phyloP scores from a whole-genome alignment of 2,113 vertebrate genomes.

The Pachycephala philippinensis region DNA sequence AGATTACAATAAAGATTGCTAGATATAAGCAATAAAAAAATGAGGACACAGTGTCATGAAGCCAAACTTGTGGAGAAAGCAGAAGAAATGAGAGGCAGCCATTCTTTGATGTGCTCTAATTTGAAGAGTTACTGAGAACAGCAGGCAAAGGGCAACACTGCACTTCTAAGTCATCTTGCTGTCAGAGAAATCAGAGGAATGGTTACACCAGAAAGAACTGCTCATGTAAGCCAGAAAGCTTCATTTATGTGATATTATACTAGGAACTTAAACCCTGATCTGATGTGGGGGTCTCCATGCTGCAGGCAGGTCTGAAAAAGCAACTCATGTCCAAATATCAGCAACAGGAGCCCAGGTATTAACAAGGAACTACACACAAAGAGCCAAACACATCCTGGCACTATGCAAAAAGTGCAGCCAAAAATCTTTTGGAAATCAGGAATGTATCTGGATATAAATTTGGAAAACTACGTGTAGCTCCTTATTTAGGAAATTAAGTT shows the following conservation, averaged over 20 bases:
- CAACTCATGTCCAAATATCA: neutral
- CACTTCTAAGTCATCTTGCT: neutral
- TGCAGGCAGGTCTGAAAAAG: neutral
- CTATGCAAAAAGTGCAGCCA: neutral
- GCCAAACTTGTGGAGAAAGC: neutral
- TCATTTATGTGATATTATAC: neutral
- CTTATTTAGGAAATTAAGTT: neutral
- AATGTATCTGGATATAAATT: neutral
- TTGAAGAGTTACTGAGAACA: constrained; percentile 20
- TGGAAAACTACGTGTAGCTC: neutral
- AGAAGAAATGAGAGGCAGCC: neutral
- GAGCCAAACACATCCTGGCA: neutral
- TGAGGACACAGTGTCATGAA: neutral
- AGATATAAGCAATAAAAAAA: neutral
- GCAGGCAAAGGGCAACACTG: constrained; percentile 3
- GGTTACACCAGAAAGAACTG: neutral
- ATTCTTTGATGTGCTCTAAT: constrained; percentile 23
- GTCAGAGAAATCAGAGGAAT: neutral
- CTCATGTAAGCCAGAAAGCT: neutral
- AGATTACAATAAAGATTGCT: neutral
- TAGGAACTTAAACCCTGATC: neutral
- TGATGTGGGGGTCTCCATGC: neutral
- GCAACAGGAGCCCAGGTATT: neutral
- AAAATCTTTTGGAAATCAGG: neutral
- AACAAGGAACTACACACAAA: neutral